These are phyloP conservation scores for Agonum fuliginosum DNA, from an alignment of 2,888 invertebrate species.

Conservation along the genomic window DNA sequence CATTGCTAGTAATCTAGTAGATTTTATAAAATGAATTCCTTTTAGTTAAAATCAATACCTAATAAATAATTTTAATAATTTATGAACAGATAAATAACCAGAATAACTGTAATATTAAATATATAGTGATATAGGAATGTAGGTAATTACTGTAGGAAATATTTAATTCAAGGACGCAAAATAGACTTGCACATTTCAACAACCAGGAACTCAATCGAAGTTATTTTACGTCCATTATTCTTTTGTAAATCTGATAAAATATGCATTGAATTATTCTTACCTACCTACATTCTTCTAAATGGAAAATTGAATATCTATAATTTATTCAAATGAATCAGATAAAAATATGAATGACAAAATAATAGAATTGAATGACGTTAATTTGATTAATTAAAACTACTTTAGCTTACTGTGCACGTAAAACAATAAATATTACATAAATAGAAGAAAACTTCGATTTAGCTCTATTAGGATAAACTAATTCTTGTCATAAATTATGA, in stretches of 20 bases:
- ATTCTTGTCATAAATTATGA: neutral
- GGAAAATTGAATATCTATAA: no score
- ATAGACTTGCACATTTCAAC: slow-evolving; percentile 4
- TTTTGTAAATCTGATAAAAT: no score
- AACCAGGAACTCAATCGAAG: slow-evolving; percentile 3
- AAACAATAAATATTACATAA: neutral
- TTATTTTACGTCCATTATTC: no score
- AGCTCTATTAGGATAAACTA: neutral
- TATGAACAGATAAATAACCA: no score
- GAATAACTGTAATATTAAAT: slow-evolving; percentile 6
- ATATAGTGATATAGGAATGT: neutral
- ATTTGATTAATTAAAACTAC: neutral
- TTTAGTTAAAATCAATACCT: no score
- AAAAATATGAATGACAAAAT: neutral
- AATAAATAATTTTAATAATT: no score
- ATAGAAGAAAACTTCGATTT: neutral
- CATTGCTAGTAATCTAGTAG: no score
- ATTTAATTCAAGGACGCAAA: slow-evolving; percentile 14
- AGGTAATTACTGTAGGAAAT: neutral
- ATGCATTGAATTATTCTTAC: no score
- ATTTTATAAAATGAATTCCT: no score
- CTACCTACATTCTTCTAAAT: no score
- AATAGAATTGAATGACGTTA: neutral
- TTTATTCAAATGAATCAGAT: neutral
- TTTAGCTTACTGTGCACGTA: neutral